These are phyloP conservation scores for Penaeus monodon DNA, from an alignment of 2,888 invertebrate genomes.

Conservation along the genomic window DNA sequence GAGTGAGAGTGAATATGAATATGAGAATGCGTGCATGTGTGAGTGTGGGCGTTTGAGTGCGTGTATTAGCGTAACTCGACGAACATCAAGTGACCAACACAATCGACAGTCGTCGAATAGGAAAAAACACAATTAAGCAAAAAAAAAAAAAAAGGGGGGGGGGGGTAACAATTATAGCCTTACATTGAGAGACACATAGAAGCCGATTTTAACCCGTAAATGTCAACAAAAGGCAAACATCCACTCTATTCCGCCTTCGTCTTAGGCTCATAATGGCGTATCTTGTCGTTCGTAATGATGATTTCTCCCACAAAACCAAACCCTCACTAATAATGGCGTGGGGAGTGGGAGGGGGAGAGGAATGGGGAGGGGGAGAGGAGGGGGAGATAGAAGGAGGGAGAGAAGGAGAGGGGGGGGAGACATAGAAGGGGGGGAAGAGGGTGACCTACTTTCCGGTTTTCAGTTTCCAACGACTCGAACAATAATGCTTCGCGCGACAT, in stretches of 20 bases:
- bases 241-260: background rate
- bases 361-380: no score
- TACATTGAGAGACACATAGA: background rate
- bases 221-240: background rate
- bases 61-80: no score
- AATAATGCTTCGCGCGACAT: background rate
- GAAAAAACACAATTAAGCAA: background rate
- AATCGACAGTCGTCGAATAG: background rate
- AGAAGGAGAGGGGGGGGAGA: no score
- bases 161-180: background rate
- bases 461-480: background rate
- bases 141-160: background rate
- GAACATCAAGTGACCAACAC: background rate
- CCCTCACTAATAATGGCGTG: conserved; percentile 28
- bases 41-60: no score
- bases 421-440: conserved; percentile 1
- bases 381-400: no score
- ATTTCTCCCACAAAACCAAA: conserved; percentile 27
- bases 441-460: conserved; percentile 4
- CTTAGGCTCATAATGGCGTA: background rate
- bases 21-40: no score
- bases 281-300: background rate
- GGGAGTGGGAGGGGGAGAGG: no score
- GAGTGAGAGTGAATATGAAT: no score
- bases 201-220: background rate